Evolutionary conservation across 2,797 vertebrate genomes (phyloP).

Genomic region (Sternarchorhynchus goeldii): DNA sequence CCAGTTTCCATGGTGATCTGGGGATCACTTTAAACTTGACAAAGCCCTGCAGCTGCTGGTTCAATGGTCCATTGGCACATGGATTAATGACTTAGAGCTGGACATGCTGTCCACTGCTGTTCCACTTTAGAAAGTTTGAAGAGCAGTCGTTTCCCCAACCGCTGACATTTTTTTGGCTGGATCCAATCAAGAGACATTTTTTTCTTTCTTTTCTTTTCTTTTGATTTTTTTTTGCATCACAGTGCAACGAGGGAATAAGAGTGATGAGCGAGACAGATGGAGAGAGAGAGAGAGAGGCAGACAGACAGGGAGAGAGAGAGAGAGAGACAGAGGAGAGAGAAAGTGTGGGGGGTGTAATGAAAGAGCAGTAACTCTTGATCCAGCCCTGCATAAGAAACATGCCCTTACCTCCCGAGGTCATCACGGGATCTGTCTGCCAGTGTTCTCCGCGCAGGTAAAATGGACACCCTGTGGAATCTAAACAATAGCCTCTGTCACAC

Average conservation of each 20-base stretch:
- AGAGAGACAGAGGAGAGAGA: constrained; percentile 29
- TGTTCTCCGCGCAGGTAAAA: constrained; percentile 84
- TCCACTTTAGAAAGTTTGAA: constrained; percentile 42
- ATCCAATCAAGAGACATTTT: constrained; percentile 46
- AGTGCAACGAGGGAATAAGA: constrained; percentile 33
- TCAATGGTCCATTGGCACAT: constrained; percentile 48
- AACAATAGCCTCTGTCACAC: constrained; percentile 95
- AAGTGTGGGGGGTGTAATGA: constrained; percentile 30
- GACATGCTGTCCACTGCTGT: constrained; percentile 36
- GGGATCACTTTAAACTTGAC: constrained; percentile 21
- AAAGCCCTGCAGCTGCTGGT: constrained; percentile 19
- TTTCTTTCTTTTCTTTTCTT: too few species aligned
- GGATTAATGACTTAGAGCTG: constrained; percentile 11
- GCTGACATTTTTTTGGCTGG: constrained; percentile 41
- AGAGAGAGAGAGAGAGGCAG: background rate
- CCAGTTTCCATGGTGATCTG: constrained; percentile 39
- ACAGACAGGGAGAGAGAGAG: constrained; percentile 17
- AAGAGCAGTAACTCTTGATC: constrained; percentile 56
- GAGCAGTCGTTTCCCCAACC: constrained; percentile 33
- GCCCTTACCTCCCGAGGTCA: constrained; percentile 89
- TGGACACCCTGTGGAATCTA: constrained; percentile 91
- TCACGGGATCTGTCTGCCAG: constrained; percentile 80
- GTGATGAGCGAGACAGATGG: background rate
- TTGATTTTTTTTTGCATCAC: background rate
- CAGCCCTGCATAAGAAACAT: constrained; percentile 80